Base-by-base conservation (phyloP, 2,797 vertebrate genomes). In the Lithobates pipiens region DNA sequence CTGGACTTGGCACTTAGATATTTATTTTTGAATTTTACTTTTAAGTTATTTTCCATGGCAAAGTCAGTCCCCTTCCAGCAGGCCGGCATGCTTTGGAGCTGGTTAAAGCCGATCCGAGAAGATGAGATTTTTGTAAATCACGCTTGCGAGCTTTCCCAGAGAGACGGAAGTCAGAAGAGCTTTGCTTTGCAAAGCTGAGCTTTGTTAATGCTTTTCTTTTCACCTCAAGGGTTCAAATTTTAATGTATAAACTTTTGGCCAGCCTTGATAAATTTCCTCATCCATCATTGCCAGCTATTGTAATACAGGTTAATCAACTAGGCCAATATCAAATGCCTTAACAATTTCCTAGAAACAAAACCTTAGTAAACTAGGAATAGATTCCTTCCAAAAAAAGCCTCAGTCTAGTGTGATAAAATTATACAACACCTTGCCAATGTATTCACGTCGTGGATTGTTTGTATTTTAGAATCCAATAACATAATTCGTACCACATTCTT, bases 1-100 rank as follows among this genome's bases (percentile, higher is more conserved):
- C 92, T 89, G 88, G 88, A 90, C 87, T 88, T 88, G 93, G 93
- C 93, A 91, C 92, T 91, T 91, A 91, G 93, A 91, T 96, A 96
- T 97, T 96, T 96, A 96, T 97, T 95, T 97, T 95, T 89, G 91
- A 94, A 93, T 92, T 61, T 92, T 72, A 65, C 13, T 77, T 39
- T 94, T 95, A 95, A 95, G 89, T 96, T 96, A 95, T 96, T 95
- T 92, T 93, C 89, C 90, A 89, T 91, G 92, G 92, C 82, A 83
- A 76, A 88, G 54, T 42, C 80, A 42, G 89, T 90, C 85, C 91
- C 91, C 91, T 90, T 61, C 21, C 89, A 90, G 88, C 90, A 90
- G 86, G 54, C 88, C 65, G 84, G 16, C 21, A 8, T 54, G 57
- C 39, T 27, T 61, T 27, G 68, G 39, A 75, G 42, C 42, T 73